Conservation (phyloP, 2,797 vertebrate genomes). For the Hyperoplus immaculatus region DNA sequence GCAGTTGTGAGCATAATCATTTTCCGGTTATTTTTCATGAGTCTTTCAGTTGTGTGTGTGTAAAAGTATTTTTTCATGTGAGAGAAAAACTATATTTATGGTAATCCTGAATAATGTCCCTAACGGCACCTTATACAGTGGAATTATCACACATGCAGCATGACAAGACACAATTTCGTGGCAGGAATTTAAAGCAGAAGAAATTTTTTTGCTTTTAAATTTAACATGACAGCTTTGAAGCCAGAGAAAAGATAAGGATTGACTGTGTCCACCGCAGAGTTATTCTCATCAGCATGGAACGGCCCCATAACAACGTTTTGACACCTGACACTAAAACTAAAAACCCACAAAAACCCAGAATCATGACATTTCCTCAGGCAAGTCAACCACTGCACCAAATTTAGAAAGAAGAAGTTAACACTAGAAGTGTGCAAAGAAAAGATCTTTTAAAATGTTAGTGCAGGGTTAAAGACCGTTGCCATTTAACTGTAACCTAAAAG, state of each 20-base stretch:
- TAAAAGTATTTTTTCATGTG: too few relatives aligned
- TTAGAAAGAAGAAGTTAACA: neutral
- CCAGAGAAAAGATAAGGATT: conserved; percentile 17
- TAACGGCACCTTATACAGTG: too few relatives aligned
- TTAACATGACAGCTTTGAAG: conserved; percentile 1
- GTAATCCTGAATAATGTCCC: too few relatives aligned
- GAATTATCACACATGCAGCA: too few relatives aligned
- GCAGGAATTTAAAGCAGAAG: too few relatives aligned
- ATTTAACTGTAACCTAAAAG: neutral
- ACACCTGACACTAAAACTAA: conserved; percentile 18
- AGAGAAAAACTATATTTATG: too few relatives aligned
- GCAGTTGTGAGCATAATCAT: too few relatives aligned
- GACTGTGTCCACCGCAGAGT: neutral
- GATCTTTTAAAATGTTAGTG: neutral
- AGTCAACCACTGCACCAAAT: conserved; percentile 17
- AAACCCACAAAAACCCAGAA: conserved; percentile 32
- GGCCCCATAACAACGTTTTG: conserved; percentile 12
- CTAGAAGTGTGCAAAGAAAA: neutral
- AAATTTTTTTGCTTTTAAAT: too few relatives aligned
- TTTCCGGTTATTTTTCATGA: too few relatives aligned
- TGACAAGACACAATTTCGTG: too few relatives aligned
- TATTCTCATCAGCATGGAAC: conserved; percentile 5
- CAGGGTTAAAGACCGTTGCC: neutral
- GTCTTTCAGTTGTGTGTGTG: too few relatives aligned
- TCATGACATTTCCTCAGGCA: conserved; percentile 26